phyloP scores from a whole-genome alignment of 2,888 invertebrate species.

The Steinernema hermaphroditum region DNA sequence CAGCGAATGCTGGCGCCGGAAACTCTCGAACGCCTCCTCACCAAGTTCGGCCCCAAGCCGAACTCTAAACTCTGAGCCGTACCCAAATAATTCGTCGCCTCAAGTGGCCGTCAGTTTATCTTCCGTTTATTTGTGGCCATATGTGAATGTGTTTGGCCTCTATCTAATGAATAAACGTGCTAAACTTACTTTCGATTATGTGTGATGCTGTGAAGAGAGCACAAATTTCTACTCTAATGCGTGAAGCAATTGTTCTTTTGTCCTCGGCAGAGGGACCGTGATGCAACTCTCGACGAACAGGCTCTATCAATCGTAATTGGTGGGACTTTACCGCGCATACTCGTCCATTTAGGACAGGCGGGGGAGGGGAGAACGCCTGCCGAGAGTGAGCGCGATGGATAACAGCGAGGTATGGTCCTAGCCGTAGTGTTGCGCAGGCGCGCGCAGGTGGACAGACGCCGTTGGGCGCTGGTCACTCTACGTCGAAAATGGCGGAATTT shows the following conservation, averaged over 20 bases:
- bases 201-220: not conserved
- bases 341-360: not conserved
- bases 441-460: not conserved
- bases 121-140: constrained; percentile 4
- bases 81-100: not conserved
- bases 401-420: not conserved
- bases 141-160: not conserved
- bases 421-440: not conserved
- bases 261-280: not conserved
- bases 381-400: constrained; percentile 2
- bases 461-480: not conserved
- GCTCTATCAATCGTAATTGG: constrained; percentile 10
- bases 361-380: not conserved
- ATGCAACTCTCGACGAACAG: constrained; percentile 14
- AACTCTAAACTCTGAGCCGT: constrained; percentile 33
- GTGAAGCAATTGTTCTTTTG: not conserved
- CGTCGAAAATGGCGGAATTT: not conserved
- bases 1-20: constrained; percentile 64
- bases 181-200: not conserved
- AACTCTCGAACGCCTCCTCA: constrained; percentile 32
- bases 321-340: not conserved
- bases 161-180: not conserved
- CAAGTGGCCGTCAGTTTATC: not conserved
- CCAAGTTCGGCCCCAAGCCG: constrained; percentile 32
- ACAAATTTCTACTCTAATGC: too few relatives aligned